A percentile compares a stretch with the other conserved stretches of the same genome.
Conservation (phyloP, 2,113 vertebrate genomes). For the Boulengeromyrus knoepffleri region DNA sequence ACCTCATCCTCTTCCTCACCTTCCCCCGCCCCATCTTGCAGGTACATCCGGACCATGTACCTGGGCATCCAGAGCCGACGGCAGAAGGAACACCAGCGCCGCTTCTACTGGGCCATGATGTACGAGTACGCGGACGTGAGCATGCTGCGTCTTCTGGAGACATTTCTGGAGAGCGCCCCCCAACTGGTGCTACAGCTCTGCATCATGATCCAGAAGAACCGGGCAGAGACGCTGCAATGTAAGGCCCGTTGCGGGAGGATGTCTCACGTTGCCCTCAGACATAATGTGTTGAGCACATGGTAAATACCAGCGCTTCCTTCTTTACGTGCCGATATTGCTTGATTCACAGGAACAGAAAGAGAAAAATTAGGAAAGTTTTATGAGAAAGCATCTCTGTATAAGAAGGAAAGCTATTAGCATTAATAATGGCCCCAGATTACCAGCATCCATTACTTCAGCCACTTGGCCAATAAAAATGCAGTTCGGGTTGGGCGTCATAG, state of each 20-base stretch:
- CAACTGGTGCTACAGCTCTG: conserved; percentile 99
- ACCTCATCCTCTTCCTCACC: too few relatives aligned
- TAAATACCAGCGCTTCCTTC: not conserved
- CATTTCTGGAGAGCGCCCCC: conserved; percentile 95
- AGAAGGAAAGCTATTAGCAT: not conserved
- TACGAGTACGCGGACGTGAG: conserved; percentile 98
- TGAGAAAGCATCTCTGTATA: not conserved
- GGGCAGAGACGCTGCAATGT: conserved; percentile 94
- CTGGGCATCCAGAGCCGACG: conserved; percentile 94
- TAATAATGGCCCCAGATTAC: not conserved
- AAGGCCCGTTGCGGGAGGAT: conserved; percentile 50
- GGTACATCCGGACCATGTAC: conserved; percentile 98
- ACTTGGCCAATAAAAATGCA: not conserved
- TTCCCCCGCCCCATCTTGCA: conserved; percentile 33
- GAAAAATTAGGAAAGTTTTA: not conserved
- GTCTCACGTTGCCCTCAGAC: not conserved
- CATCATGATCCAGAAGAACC: conserved; percentile 99
- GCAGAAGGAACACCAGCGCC: conserved; percentile 93
- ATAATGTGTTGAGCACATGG: not conserved
- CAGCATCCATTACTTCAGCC: not conserved
- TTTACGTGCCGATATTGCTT: not conserved
- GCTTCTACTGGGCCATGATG: conserved; percentile 99
- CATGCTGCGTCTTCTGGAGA: conserved; percentile 96
- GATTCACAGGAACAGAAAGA: not conserved
- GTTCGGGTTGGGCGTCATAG: not conserved